phyloP scores from a whole-genome alignment of 1,140 invertebrate species.

The Potamilus streckersoni region DNA sequence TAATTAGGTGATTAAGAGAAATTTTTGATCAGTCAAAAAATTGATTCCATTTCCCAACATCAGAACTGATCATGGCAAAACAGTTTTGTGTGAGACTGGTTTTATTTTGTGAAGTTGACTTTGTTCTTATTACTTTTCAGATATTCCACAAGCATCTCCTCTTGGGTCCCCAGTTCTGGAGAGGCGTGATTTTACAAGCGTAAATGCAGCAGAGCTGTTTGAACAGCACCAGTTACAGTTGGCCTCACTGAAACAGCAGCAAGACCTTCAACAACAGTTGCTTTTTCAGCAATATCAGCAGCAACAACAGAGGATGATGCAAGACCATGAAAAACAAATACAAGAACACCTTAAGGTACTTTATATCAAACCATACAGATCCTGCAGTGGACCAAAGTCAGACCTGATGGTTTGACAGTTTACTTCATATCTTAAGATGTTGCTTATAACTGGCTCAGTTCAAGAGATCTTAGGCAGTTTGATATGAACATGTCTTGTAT shows the following conservation, averaged over 20 bases:
- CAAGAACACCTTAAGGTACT: conserved; percentile 87
- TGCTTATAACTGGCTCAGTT: too few relatives aligned
- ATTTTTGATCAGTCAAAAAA: too few relatives aligned
- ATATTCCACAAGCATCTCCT: conserved; percentile 70
- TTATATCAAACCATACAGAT: conserved; percentile 17
- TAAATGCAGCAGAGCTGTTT: conserved; percentile 75
- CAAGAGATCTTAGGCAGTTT: too few relatives aligned
- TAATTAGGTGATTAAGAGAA: too few relatives aligned
- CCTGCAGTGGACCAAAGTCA: too few relatives aligned
- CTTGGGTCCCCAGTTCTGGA: conserved; percentile 71
- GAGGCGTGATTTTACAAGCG: conserved; percentile 29
- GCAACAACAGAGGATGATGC: conserved; percentile 86
- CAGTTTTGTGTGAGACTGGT: too few relatives aligned
- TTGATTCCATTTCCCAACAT: too few relatives aligned
- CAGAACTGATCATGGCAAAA: too few relatives aligned
- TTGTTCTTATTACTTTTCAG: conserved; percentile 54
- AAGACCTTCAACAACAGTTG: conserved; percentile 90
- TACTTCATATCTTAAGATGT: too few relatives aligned
- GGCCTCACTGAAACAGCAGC: conserved; percentile 84
- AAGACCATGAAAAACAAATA: conserved; percentile 88
- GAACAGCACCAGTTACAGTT: conserved; percentile 54
- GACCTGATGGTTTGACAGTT: too few relatives aligned
- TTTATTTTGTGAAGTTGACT: too few relatives aligned
- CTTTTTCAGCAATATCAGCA: conserved; percentile 88
- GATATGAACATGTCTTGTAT: too few relatives aligned